Conservation (phyloP, 2,888 invertebrate species). For the Cephus nigrinus region DNA sequence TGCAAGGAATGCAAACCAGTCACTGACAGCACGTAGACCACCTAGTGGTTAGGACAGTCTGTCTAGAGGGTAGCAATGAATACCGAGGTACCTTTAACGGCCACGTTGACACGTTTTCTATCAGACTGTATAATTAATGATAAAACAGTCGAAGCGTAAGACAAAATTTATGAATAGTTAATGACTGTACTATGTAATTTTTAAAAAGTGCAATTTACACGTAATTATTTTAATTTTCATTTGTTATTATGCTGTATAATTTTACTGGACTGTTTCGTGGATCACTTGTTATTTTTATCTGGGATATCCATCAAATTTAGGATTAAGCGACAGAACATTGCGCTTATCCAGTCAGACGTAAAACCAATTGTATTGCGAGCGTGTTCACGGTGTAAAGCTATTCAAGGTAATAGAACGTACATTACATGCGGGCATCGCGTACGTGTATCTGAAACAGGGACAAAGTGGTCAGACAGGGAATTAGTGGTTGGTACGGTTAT, state of each 20-base stretch:
- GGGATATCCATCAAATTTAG: background rate
- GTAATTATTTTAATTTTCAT: background rate
- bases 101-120: background rate
- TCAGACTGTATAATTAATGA: background rate
- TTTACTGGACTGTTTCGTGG: background rate
- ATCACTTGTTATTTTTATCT: background rate
- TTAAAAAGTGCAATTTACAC: background rate
- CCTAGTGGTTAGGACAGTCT: background rate
- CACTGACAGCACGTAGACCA: conserved; percentile 1
- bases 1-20: conserved; percentile 6
- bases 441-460: background rate
- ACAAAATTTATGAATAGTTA: background rate
- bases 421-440: background rate
- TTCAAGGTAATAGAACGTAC: background rate
- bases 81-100: background rate
- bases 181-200: background rate
- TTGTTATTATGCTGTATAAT: background rate
- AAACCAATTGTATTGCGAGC: background rate
- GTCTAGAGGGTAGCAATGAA: background rate
- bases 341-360: background rate
- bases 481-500: background rate
- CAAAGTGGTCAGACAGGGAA: background rate
- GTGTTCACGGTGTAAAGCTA: background rate
- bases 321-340: background rate
- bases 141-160: background rate